phyloP scores from a whole-genome alignment of 2,888 invertebrate species.

The Dicyrtomina minuta region DNA sequence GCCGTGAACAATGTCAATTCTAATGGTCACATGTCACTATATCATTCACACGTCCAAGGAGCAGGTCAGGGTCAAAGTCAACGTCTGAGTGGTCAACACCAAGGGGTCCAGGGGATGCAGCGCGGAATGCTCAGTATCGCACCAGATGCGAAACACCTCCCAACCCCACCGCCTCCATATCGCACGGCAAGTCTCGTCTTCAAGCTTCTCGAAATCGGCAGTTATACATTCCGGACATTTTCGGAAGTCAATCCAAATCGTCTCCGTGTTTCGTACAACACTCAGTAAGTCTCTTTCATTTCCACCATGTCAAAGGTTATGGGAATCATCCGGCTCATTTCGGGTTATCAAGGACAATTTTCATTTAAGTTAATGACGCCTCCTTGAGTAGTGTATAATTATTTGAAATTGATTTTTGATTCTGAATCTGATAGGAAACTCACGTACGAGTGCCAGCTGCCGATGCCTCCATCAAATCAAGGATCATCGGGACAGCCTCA shows the following conservation, averaged over 20 bases:
- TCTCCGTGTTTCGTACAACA: constrained; percentile 45
- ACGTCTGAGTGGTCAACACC: too few relatives aligned
- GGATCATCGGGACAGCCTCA: constrained; percentile 1
- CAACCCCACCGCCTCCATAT: constrained; percentile 37
- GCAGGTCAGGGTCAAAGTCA: too few relatives aligned
- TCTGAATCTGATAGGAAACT: constrained; percentile 42
- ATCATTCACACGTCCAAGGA: too few relatives aligned
- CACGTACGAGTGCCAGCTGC: constrained; percentile 48
- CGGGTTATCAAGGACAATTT: too few relatives aligned
- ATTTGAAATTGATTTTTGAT: too few relatives aligned
- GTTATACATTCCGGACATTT: constrained; percentile 44
- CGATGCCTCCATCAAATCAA: constrained; percentile 14
- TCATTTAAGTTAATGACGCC: not conserved
- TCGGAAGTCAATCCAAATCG: constrained; percentile 44
- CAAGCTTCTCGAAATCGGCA: constrained; percentile 46
- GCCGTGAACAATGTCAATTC: too few relatives aligned
- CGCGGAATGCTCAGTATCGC: too few relatives aligned
- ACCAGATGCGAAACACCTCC: constrained; percentile 7
- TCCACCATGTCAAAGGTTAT: too few relatives aligned
- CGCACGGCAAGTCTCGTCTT: constrained; percentile 45
- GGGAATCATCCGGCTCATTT: too few relatives aligned
- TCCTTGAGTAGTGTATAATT: not conserved
- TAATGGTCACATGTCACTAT: too few relatives aligned
- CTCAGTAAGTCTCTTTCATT: constrained; percentile 48
- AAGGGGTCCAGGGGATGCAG: too few relatives aligned